These are phyloP conservation scores for Trichoplusia ni DNA, from an alignment of 1,140 invertebrate genomes.

Conservation along the genomic window DNA sequence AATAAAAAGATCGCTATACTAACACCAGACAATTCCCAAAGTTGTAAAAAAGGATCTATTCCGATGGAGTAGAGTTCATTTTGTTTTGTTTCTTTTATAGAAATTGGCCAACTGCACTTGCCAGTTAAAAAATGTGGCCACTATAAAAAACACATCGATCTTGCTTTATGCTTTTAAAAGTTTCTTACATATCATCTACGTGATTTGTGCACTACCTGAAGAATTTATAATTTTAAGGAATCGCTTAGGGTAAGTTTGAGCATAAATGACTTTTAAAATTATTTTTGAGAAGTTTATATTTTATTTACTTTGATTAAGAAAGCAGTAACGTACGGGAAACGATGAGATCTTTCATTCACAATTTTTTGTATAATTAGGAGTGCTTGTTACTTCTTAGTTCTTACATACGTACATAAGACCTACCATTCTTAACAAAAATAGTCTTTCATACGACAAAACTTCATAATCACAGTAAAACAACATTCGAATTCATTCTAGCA, in stretches of 20 bases:
- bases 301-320: too few relatives aligned
- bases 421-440: too few relatives aligned
- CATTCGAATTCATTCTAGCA: too few relatives aligned
- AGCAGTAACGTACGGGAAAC: too few relatives aligned
- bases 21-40: background rate
- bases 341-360: too few relatives aligned
- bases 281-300: too few relatives aligned
- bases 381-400: too few relatives aligned
- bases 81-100: background rate
- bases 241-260: background rate
- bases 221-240: background rate
- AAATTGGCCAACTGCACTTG: constrained; percentile 37
- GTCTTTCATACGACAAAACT: too few relatives aligned
- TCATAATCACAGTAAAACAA: too few relatives aligned
- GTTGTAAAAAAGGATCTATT: background rate
- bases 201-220: constrained; percentile 43
- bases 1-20: constrained; percentile 7
- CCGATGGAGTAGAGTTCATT: background rate
- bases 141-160: constrained; percentile 66
- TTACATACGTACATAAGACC: too few relatives aligned
- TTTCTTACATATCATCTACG: constrained; percentile 39
- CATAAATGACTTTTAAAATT: too few relatives aligned
- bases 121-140: constrained; percentile 44
- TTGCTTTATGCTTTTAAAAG: constrained; percentile 51
- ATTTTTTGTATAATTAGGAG: too few relatives aligned